phyloP scores from a whole-genome alignment of 2,797 vertebrate species.

The Babyrousa celebensis region DNA sequence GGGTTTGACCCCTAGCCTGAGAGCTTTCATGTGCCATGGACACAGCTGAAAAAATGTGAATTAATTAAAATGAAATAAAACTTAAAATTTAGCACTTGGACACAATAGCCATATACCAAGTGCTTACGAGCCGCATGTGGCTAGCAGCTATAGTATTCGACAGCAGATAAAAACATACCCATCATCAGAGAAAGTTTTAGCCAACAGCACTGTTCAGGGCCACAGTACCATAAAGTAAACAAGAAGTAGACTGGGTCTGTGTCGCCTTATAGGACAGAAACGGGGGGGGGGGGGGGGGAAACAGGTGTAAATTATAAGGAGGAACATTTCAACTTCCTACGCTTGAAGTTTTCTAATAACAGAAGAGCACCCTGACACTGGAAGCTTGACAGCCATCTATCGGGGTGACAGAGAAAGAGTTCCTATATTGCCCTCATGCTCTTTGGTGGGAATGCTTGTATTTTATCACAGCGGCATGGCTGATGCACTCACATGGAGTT shows the following conservation, averaged over 20 bases:
- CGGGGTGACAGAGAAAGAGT: background rate
- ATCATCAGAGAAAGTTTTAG: background rate
- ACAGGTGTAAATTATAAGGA: background rate
- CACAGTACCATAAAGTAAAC: background rate
- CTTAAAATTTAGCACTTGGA: constrained; percentile 19
- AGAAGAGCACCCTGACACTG: background rate
- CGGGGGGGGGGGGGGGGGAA: too few relatives aligned
- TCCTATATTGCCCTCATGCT: background rate
- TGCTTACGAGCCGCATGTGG: background rate
- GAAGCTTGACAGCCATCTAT: background rate
- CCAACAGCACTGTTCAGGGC: background rate
- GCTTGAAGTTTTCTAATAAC: background rate
- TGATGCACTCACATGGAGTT: background rate
- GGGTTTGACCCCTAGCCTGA: too few relatives aligned
- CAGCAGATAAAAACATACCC: background rate
- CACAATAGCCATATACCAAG: background rate
- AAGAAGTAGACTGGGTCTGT: background rate
- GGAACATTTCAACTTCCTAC: background rate
- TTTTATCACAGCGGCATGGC: too few relatives aligned
- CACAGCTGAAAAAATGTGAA: background rate
- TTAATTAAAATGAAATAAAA: constrained; percentile 55
- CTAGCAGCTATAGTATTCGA: background rate
- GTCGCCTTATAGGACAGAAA: background rate
- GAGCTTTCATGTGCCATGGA: too few relatives aligned
- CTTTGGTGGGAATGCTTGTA: background rate